Base-by-base conservation (phyloP, 1,140 invertebrate species). In the Pantala flavescens region DNA sequence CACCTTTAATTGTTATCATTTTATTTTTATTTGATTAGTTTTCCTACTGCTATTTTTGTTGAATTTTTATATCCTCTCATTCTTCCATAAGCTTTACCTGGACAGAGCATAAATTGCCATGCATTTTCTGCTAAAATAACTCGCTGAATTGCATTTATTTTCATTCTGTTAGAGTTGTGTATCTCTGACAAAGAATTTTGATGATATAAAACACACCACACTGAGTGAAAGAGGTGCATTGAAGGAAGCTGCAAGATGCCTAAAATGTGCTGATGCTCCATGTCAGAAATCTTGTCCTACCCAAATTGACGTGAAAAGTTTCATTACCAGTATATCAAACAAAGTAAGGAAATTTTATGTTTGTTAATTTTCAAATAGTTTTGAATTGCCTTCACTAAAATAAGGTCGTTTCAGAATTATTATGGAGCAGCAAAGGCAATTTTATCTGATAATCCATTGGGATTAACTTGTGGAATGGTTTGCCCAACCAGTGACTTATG, bases 251-350 rank as follows among this genome's bases (percentile, higher is more conserved):
- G 88, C 90, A 0, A 86, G 97, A 74, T 98, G 96, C 81, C 84
- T 99, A 11, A 99, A 99, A 82, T 99, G 97, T 83, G 96, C 94
- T 0, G 98, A 99, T 85, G 97, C 97, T 0, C 97, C 97, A 0
- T 99, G 97, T 81, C 97, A 99, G 84, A 99, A 99, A 83, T 95
- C 94, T 7, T 99, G 97, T 80, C 97, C 97, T 0, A 99, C 97
- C 0, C 96, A 98, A 82, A 83, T 99, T 43, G 97, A 99, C 80
- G 90, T 99, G 72, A 99, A 99, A 82, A 89, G 90, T 36, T 99
- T 99, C 80, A 99, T 99, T 71, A 94, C 93, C 0, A 95, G 94
- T 79, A 99, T 99, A 79, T 88, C 95, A 43, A 98, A 96, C 81
- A 98, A 96, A 88, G 93, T 94, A 84, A 77, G 49, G 49, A 63